Evolutionary conservation across 2,797 vertebrate species (phyloP), one percentile per base, ranked within the genome.

Genomic region (Periparus ater): DNA sequence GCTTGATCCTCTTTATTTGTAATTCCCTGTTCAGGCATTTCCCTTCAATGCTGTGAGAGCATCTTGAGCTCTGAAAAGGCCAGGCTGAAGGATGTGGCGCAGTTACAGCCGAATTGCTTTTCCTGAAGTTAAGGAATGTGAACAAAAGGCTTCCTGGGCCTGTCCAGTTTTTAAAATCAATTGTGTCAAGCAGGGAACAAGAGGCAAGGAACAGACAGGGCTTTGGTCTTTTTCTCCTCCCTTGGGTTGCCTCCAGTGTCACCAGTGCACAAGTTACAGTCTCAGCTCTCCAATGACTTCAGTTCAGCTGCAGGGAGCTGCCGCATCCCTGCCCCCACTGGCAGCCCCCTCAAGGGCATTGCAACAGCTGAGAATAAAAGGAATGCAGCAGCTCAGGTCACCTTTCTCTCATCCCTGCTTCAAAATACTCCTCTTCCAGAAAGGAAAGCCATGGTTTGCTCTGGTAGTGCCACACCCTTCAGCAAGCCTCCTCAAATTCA

Each of bases 331-430:
- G 27, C 36, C 70, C 51, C 61, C 27, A 3, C 38, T 14, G 25
- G 30, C 74, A 86, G 36, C 14, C 53, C 57, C 6, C 2, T 30
- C 66, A 86, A 76, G 79, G 81, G 71, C 89, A 65, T n/a, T 81
- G 80, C 80, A 91, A 95, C 93, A 95, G 94, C 95, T 96, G 91
- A 95, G 95, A 95, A 95, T 95, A 96, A 91, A 55, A 81, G 58
- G 91, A 96, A 96, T 93, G 93, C 70, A 86, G 79, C 6, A 8
- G 79, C 85, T 95, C 79, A 78, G 89, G 83, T 94, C 90, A 91
- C 70, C 70, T 78, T 91, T 62, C 85, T 65, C 70, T 81, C 32
- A 5, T 18, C 6, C 7, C 32, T n/a, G 17, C 66, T 88, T 85
- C 88, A 81, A 95, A 96, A 94, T 29, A 75, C 19, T 81, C 29